A percentile compares a stretch with the other conserved stretches of the same genome.
Evolutionary conservation across 30 jellyfish, hydroid and myxozoan genomes (phyloP).

Genomic region (Pelagia noctiluca): DNA sequence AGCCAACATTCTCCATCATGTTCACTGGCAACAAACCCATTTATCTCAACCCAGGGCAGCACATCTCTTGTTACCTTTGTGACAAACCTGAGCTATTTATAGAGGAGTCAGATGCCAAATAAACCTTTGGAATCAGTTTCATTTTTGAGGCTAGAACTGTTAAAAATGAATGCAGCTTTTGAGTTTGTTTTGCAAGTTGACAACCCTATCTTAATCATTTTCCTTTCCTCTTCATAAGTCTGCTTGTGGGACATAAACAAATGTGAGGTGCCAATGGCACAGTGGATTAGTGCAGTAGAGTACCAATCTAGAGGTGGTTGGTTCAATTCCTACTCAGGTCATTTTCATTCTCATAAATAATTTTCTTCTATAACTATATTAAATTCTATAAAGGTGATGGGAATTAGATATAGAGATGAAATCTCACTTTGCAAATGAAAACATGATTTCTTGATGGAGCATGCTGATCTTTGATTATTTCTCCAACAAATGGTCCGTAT

Average conservation of each 20-base stretch:
- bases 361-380: background rate
- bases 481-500: conserved; percentile 76
- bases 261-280: background rate
- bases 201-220: no score
- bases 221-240: background rate
- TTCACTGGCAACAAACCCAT: no score
- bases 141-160: no score
- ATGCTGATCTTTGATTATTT: conserved; percentile 8
- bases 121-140: no score
- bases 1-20: no score
- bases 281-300: background rate
- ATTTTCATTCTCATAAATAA: background rate
- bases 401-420: background rate
- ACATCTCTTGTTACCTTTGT: no score
- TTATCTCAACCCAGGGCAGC: no score
- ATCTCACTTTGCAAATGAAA: conserved; percentile 58
- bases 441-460: conserved; percentile 40
- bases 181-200: no score
- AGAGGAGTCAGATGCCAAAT: no score
- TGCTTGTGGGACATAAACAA: background rate
- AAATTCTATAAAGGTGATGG: background rate
- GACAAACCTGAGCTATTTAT: no score
- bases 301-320: background rate
- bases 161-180: no score
- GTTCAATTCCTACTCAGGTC: no score